These are phyloP conservation scores for Ia io DNA, from an alignment of 2,113 vertebrate species.

Conservation along the genomic window DNA sequence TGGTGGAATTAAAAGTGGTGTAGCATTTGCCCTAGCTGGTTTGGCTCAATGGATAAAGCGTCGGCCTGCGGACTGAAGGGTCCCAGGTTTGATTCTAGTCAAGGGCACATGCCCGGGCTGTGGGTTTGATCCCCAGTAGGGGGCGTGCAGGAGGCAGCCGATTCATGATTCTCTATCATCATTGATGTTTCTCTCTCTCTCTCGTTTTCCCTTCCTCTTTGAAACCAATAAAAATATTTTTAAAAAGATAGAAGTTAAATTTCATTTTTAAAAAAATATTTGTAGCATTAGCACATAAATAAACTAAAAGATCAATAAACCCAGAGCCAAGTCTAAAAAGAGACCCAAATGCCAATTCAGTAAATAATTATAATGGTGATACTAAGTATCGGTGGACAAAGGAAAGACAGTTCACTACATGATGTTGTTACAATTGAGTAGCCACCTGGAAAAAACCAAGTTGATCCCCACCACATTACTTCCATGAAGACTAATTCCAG, in stretches of 20 bases:
- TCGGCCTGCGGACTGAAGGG: too few species aligned
- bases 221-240: background rate
- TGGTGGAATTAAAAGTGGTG: background rate
- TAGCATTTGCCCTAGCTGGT: background rate
- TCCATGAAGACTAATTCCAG: conserved; percentile 5
- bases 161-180: background rate
- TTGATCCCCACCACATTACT: background rate
- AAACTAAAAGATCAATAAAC: background rate
- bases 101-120: background rate
- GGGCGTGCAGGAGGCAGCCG: background rate
- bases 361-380: background rate
- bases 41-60: background rate
- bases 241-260: too few species aligned
- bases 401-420: background rate
- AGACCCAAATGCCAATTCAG: background rate
- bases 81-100: too few species aligned
- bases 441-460: background rate
- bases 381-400: background rate
- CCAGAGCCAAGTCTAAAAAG: background rate
- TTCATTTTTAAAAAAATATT: background rate
- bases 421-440: background rate
- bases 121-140: background rate
- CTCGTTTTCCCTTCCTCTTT: background rate
- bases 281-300: background rate
- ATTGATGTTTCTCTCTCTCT: background rate